Base-by-base conservation (phyloP, 2,888 invertebrate species). In the Acronicta alni region DNA sequence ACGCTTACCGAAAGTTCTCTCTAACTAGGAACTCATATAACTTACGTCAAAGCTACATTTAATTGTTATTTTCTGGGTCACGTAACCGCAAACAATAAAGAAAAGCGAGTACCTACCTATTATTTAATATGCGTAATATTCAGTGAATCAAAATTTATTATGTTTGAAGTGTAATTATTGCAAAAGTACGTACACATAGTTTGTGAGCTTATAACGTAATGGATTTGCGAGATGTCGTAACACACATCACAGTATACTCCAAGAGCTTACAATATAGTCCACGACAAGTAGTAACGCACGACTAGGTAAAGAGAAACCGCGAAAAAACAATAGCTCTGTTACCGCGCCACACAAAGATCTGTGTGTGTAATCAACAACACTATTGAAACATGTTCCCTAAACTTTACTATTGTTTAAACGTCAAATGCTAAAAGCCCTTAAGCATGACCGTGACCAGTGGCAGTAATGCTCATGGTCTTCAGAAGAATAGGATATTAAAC, bases 221-320 rank as follows among this genome's bases (percentile, higher is more conserved):
- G 54, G 52, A 53, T 64, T 67, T 57, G 43, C n/a, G 38, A 37
- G 10, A 47, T 77, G 61, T 67, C 57, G 64, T 69, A 72, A 72
- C 10, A 16, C 18, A 30, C 3, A 9, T 20, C 20, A 56, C 41
- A 32, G 56, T 44, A 55, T 52, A 54, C 51, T 56, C 53, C 42
- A 45, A 59, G 51, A 55, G 55, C 58, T 70, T 53, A 56, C 56
- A 56, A 57, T 72, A 48, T 45, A 18, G 53, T 61, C 53, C 52
- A 67, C 45, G 65, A 65, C 67, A 59, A 58, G 64, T 76, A 80
- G 64, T 76, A 80, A 81, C 73, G 77, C 79, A 80, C 79, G 74
- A 74, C 61, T 63, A 68, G 67, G 57, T 64, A 61, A 72, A 79
- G 75, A 79, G 74, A 80, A 84, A 81, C 75, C 72, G 65, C 74